Evolutionary conservation across 2,888 invertebrate species (phyloP), one percentile per base, ranked within the genome.

Genomic region (Ernsta delagoae): DNA sequence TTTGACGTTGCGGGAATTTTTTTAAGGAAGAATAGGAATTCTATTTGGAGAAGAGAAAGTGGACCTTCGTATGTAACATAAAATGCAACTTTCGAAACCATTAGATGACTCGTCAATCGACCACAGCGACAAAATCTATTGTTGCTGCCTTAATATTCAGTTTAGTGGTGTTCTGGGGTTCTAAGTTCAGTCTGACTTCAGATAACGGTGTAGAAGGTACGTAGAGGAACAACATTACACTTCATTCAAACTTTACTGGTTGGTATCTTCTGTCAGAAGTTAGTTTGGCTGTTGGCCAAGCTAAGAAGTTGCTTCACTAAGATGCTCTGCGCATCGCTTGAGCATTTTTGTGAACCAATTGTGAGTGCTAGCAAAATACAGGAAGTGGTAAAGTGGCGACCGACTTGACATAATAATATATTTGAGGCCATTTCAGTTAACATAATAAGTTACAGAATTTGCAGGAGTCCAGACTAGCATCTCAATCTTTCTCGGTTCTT

Each of bases 221-320:
- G 56, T 45, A 43, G 31, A 81, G 75, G 77, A 75, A 75, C 77
- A 79, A 39, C 39, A 39, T 6, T 39, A 73, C 76, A 82, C 77
- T 81, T 82, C 77, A 77, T 78, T 75, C 75, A 78, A 86, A 87
- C 82, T 86, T 84, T 78, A 50, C 41, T 62, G 65, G 78, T 76
- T 79, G 73, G 79, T 81, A 83, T 83, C 79, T 83, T 79, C 36
- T 12, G 36, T 57, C 8, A 50, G 50, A 57, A 57, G 36, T 57
- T n/a, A 57, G 79, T 87, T 82, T 89, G 89, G 89, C 87, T 75
- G 62, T 67, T 70, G 71, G 87, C 88, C 88, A 89, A 79, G 71
- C 75, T 7, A 39, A 39, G 39, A 39, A 39, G 39, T 39, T 39
- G 5, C 5, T 84, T 80, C 79, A 80, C 80, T 82, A 80, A 80